Evolutionary conservation across 1,140 invertebrate genomes (phyloP), one percentile per base, ranked within the genome.

Genomic region (Mamestra configurata): DNA sequence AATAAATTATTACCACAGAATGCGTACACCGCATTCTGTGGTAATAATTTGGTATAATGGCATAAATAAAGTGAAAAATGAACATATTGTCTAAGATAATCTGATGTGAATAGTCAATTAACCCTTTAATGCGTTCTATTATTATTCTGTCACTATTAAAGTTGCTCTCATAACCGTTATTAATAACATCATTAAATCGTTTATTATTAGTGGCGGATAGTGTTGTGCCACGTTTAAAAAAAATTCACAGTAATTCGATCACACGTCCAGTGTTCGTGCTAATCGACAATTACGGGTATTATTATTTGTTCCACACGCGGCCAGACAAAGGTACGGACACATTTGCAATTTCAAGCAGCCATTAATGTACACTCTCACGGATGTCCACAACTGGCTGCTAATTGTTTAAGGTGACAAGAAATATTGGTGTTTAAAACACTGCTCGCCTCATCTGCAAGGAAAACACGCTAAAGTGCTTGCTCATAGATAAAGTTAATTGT

Each of bases 291-390:
- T 73, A 73, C 18, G 53, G 7, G 7, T 8, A 71, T 18, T 71
- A 27, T 35, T 31, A 59, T 73, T 73, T 59, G 53, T 73, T 73
- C 18, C 51, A 24, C 53, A 40, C 71, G 53, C 31, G 10, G 53
- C 3, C 20, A 22, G 35, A 37, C 53, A 24, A 72, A 72, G 27
- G 24, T 71, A 51, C 35, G 68, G 53, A 73, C 20, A 73, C 35
- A 73, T 73, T 73, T 49, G 68, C 43, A 71, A 71, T 49, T 27
- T 71, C 11, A 70, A 49, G 4, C 57, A 46, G 64, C 18, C 37
- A 46, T 68, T 68, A 68, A 15, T 68, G 64, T 43, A 24, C 8
- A 57, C 18, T 46, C 64, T 46, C 40, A 55, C 35, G 46, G 49
- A 53, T 53, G 24, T 72, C 59, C 59, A 61, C 59, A 35, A 61